Conservation (phyloP, 2,113 vertebrate species). For the Oxyruncus cristatus region DNA sequence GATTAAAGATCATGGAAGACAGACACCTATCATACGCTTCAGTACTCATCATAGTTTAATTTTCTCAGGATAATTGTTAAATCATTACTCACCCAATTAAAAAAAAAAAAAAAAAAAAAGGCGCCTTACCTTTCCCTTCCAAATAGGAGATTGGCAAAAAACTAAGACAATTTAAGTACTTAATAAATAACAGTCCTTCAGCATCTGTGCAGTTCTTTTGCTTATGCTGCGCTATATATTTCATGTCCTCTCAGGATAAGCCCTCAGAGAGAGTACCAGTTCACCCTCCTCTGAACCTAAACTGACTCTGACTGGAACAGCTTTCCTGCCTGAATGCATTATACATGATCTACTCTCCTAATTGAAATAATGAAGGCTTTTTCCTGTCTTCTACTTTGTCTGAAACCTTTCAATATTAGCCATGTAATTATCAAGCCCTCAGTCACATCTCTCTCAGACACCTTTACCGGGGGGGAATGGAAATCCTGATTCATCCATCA, state of each 20-base stretch:
- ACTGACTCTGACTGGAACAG: conserved; percentile 13
- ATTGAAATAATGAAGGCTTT: conserved; percentile 45
- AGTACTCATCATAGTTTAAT: background rate
- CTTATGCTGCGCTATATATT: background rate
- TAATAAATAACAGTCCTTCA: conserved; percentile 33
- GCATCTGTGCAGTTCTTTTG: background rate
- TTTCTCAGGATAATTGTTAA: background rate
- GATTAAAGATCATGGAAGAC: background rate
- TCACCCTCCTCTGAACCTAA: conserved; percentile 43
- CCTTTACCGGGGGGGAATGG: background rate
- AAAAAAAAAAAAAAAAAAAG: background rate
- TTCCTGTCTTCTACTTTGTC: background rate
- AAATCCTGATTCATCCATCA: background rate
- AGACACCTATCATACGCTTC: background rate
- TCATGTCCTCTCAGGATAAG: background rate
- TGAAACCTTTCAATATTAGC: background rate
- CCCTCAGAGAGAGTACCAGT: background rate
- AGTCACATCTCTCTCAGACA: background rate
- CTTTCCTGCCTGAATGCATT: conserved; percentile 59
- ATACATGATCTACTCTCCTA: conserved; percentile 32
- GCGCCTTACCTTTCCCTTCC: background rate
- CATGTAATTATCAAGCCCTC: background rate
- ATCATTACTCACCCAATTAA: background rate
- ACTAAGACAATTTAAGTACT: background rate
- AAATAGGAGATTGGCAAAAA: background rate